These are phyloP conservation scores for Polymixis flavicincta DNA, from an alignment of 2,888 invertebrate genomes.

Conservation along the genomic window DNA sequence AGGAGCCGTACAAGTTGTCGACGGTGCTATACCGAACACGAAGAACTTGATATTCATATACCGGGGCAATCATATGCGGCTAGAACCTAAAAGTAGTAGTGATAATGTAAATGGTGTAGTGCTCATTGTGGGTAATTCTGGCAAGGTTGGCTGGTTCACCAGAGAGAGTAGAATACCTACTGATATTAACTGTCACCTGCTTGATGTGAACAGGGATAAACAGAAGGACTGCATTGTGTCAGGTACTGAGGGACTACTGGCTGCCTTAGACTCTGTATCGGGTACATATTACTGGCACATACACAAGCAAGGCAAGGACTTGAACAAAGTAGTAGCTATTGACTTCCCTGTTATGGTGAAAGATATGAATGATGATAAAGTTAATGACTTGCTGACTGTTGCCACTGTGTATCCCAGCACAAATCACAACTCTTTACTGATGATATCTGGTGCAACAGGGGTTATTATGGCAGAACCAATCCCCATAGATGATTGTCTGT, in stretches of 20 bases:
- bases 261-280: slow-evolving; percentile 88
- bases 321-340: slow-evolving; percentile 89
- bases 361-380: slow-evolving; percentile 93
- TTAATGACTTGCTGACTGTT: slow-evolving; percentile 92
- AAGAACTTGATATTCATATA: slow-evolving; percentile 94
- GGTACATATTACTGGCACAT: slow-evolving; percentile 91
- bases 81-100: slow-evolving; percentile 85
- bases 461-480: slow-evolving; percentile 92
- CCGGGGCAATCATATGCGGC: slow-evolving; percentile 92
- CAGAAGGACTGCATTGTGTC: slow-evolving; percentile 94
- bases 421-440: slow-evolving; percentile 91
- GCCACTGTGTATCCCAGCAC: slow-evolving; percentile 88
- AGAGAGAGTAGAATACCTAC: slow-evolving; percentile 92
- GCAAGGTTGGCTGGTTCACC: slow-evolving; percentile 94
- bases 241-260: slow-evolving; percentile 92
- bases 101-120: slow-evolving; percentile 92
- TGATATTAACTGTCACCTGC: slow-evolving; percentile 93
- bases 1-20: slow-evolving; percentile 93
- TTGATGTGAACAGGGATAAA: slow-evolving; percentile 94
- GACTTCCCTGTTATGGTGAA: slow-evolving; percentile 93
- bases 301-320: slow-evolving; percentile 89
- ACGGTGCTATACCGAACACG: slow-evolving; percentile 91
- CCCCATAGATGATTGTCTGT: slow-evolving; percentile 90
- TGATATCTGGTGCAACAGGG: slow-evolving; percentile 94
- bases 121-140: slow-evolving; percentile 92